These are phyloP conservation scores for Phortica magna DNA, from an alignment of 2,888 invertebrate species.

Conservation along the genomic window DNA sequence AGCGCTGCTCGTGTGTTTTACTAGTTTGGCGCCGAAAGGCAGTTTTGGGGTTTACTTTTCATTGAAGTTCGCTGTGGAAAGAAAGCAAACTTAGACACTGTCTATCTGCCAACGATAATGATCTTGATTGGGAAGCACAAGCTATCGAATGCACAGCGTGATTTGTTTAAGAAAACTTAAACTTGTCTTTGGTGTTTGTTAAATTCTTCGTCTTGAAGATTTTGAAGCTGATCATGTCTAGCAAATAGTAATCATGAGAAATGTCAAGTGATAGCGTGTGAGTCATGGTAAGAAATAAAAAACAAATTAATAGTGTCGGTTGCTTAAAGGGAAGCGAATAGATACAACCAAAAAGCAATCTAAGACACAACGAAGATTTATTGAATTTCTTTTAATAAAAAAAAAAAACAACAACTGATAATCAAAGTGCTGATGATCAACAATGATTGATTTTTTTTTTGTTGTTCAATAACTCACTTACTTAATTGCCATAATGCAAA, in stretches of 20 bases:
- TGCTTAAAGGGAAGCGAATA: not conserved
- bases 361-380: too few relatives aligned
- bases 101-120: constrained; percentile 53
- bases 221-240: not conserved
- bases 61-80: not conserved
- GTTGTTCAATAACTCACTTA: too few relatives aligned
- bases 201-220: not conserved
- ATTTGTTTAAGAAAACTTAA: constrained; percentile 6
- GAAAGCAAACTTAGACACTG: constrained; percentile 23
- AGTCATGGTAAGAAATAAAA: not conserved
- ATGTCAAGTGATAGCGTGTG: not conserved
- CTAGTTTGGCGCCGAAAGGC: constrained; percentile 27
- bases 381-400: too few relatives aligned
- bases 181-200: not conserved
- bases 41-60: constrained; percentile 12
- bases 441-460: too few relatives aligned
- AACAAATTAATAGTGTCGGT: not conserved
- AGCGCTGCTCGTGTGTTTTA: constrained; percentile 7
- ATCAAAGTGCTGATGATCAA: too few relatives aligned
- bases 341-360: too few relatives aligned
- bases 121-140: constrained; percentile 60
- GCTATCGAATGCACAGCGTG: not conserved
- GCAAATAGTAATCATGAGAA: not conserved
- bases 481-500: too few relatives aligned
- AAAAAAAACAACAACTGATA: too few relatives aligned